Evolutionary conservation across 2,888 invertebrate genomes (phyloP), one percentile per base, ranked within the genome.

Genomic region (Xestia xanthographa): DNA sequence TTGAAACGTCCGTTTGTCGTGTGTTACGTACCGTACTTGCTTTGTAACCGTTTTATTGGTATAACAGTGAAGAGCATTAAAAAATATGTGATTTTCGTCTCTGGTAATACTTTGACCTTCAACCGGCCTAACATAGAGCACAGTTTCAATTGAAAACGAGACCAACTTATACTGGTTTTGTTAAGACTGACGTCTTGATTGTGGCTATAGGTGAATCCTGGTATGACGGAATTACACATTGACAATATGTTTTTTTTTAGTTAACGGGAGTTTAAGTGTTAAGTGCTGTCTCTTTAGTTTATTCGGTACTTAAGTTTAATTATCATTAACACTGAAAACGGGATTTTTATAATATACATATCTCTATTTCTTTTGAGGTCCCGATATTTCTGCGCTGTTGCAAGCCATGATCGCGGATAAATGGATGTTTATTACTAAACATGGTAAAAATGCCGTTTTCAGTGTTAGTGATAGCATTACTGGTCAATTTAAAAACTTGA

Each of bases 291-390:
- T 75, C 45, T 58, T 65, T 45, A 29, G 70, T 58, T 48, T 58
- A 56, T 66, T 56, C n/a, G 5, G 38, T 66, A 34, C 38, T 68
- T 58, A 68, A 38, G n/a, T 22, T 43, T 68, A 50, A 73, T 62
- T 66, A 8, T 50, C 6, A 48, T 53, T 12, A 53, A n/a, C n/a
- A 53, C 53, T 5, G 5, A 14, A 53, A 53, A 53, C 53, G 53
- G 53, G 2, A 48, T 48, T 48, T 22, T 48, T 22, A 22, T 2
- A 20, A 9, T 48, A 22, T 48, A 41, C 41, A 9, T 41, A 41
- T 48, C 22, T 8, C 48, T 48, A 48, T 22, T 48, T 22, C 8
- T 48, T 48, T 48, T 48, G 22, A 48, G 48, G 8, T 48, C 22
- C 48, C 48, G 48, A 48, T 22, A 48, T 22, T 48, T 48, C 48